Base-by-base conservation (phyloP, 1,140 invertebrate genomes). In the Danaus melanippus region DNA sequence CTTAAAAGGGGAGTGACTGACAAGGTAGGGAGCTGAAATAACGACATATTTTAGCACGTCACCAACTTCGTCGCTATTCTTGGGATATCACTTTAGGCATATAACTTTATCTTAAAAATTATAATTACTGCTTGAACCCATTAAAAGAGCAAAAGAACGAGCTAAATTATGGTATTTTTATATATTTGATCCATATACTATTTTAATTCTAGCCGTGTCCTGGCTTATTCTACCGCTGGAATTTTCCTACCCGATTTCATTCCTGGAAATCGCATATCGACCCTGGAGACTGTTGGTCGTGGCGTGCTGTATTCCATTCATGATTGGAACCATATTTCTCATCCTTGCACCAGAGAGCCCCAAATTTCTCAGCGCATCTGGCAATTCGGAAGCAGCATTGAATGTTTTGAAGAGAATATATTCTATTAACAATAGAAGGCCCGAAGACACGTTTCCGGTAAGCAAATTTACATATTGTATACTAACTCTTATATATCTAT, bases 211-310 rank as follows among this genome's bases (percentile, higher is more conserved):
- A 92, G 91, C 89, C 62, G 66, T 93, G 48, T 92, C 92, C 4
- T 93, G 92, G 92, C 49, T 90, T 1, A 89, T 93, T 6, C 89
- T 93, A 5, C 91, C 92, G 0, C 61, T 87, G 39, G 83, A 90
- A 2, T 90, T 87, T 60, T 56, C 73, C 8, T 56, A 81, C 67
- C 58, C 72, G 57, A 69, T 85, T 59, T 40, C 74, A 41, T 59
- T 85, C 64, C 45, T 79, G 76, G 59, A 73, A 67, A 74, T 90
- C 81, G 50, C 79, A 50, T 76, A 91, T 86, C 68, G 89, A 68
- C 90, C 90, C 10, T 95, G 93, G 93, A 81, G 93, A 6, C 79
- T 94, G 2, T 92, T 93, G 64, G 76, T 94, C 3, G 83, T 90
- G 0, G 69, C 92, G 0, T 92, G 89, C 56, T 88, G 91, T 0